Evolutionary conservation across 2,113 vertebrate species (phyloP), one percentile per base, ranked within the genome.

Genomic region (Columbina picui): DNA sequence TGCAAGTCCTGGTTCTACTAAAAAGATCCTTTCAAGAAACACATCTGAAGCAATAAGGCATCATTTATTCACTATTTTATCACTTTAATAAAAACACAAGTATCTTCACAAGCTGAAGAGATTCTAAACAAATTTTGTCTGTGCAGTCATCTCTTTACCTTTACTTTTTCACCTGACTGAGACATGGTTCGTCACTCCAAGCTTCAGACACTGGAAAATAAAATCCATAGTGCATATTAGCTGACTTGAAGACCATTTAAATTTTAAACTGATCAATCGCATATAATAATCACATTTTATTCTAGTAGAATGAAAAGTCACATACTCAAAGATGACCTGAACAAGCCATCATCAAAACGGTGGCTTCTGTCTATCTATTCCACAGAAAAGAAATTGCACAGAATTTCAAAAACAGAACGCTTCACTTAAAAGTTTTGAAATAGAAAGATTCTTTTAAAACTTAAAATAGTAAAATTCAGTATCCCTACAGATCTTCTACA

Each of bases 111-210:
- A 73, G 49, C 1, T 38, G 7, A 64, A 84, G 0, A 84, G 32
- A 59, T 36, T 83, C 29, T 27, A 41, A 34, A 74, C 7, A 80
- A 83, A 45, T 29, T 43, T 41, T 80, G n/a, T 56, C 45, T 64
- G 14, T 4, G 14, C 13, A 94, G 61, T 5, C 65, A 61, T 30
- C 22, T 89, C 78, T 97, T 98, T 96, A 99, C 98, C 98, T 99
- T 98, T 17, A 98, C 98, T 98, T 99, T 99, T 96, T 99, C 98
- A 97, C 97, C 98, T 23, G 98, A 98, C 78, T 98, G 98, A 96
- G 98, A 98, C 98, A 99, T 99, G 68, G 93, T 97, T 70, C 36
- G 63, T 84, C 95, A 76, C 94, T 83, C 90, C 87, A 90, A 85
- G 81, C 50, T 95, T 94, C 93, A 91, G 71, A 96, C 68, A 59